Base-by-base conservation (phyloP, 2,888 invertebrate species). In the Saturnia pavonia region DNA sequence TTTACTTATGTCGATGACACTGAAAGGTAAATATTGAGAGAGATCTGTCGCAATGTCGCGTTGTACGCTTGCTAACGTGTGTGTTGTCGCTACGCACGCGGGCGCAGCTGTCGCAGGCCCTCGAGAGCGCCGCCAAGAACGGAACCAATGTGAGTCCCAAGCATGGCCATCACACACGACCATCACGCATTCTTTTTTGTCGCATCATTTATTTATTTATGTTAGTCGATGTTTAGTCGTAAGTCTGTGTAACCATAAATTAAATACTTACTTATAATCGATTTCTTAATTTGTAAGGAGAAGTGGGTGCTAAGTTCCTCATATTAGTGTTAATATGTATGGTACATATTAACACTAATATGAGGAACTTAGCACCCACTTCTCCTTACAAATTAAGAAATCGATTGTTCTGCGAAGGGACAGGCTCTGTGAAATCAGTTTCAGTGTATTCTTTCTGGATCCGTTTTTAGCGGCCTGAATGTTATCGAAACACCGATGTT, bases 61-160 rank as follows among this genome's bases (percentile, higher is more conserved):
- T 68, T 67, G 71, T 71, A 14, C 68, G 71, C 71, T 71, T 71
- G 71, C 71, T 71, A 71, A 71, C 63, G 68, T 89, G 85, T 90
- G 90, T 92, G 85, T 91, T 91, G 90, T 91, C 88, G 91, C 88
- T 83, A 85, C 87, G 87, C 87, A 85, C 88, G 71, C 86, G 86
- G 84, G 80, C 83, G 87, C 93, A 93, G 94, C 91, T 94, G 85
- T 88, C 94, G 81, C 93, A 96, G 96, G 95, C 96, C 94, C 96
- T 96, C 94, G 96, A 96, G 95, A 95, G 94, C 87, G 95, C 94
- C 82, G 94, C 94, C 90, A 96, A 95, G 92, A 95, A 95, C 89
- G 96, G 96, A 91, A 96, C 95, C 94, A 92, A 89, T 88, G 94
- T 94, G 93, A 94, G 94, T 93, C 85, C 78, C 77, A 81, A 82